Evolutionary conservation across 2,888 invertebrate species (phyloP), one percentile per base, ranked within the genome.

Genomic region (Lordiphosa fenestrarum): DNA sequence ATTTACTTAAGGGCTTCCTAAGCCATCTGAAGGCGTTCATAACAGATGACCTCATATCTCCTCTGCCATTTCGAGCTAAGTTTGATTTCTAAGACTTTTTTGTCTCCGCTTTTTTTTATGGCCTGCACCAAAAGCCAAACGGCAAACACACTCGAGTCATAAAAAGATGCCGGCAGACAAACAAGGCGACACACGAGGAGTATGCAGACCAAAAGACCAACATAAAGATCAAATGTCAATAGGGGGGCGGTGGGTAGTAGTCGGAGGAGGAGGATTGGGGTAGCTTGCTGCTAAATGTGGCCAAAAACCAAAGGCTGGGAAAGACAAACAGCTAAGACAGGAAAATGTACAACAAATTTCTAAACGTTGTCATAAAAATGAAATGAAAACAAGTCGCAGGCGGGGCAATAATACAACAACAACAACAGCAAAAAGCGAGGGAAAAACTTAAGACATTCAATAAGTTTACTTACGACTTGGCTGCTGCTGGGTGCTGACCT

Each of bases 81-180:
- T 88, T 88, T 85, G 87, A 82, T 87, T 85, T 88, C 62, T 54
- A 62, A 54, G 67, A 69, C 57, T 66, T 65, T 61, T 53, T 54
- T 59, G 55, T 54, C 49, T 49, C 52, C 72, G 56, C 66, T 58
- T 44, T 44, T 65, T 76, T 89, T 89, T 88, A 86, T 87, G 88
- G 88, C 85, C 86, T 78, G 86, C 57, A 72, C 3, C 60, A 88
- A 89, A 87, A 88, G 89, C 89, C 89, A 85, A 87, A 89, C 86
- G 88, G 87, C 88, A 88, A 88, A 88, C 89, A 88, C 85, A 87
- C 89, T 88, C 85, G 86, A 88, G 87, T 83, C 88, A 87, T 88
- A 87, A 87, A 87, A 87, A 87, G 87, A 87, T 87, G 87, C 86
- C 87, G 68, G 82, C 73, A 83, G 85, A 85, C 87, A 86, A 86